Evolutionary conservation across 2,797 vertebrate species (phyloP).

Genomic region (Sebastes minor): DNA sequence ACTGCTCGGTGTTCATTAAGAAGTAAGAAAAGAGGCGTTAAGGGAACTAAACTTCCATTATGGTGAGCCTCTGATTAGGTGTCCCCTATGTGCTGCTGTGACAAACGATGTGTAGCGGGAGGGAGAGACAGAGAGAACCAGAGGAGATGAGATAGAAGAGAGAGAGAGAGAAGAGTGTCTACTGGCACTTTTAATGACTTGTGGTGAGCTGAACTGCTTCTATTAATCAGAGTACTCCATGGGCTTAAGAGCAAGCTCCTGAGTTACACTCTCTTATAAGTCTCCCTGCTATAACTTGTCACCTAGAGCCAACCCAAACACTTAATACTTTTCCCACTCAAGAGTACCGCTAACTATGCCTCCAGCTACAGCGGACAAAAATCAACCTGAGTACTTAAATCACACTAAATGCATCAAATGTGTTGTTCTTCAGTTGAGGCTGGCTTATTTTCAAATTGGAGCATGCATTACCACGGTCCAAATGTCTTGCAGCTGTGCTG

Average conservation of each 20-base stretch:
- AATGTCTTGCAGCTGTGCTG: not conserved
- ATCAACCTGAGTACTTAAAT: conserved; percentile 20
- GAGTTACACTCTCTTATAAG: conserved; percentile 70
- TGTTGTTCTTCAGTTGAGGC: not conserved
- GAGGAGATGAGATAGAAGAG: conserved; percentile 74
- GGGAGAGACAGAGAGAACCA: conserved; percentile 53
- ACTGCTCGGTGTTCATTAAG: conserved; percentile 71
- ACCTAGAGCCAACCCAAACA: conserved; percentile 57
- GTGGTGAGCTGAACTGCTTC: conserved; percentile 75
- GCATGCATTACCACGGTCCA: not conserved
- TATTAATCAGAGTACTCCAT: conserved; percentile 81
- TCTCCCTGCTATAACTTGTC: conserved; percentile 62
- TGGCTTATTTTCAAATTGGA: not conserved
- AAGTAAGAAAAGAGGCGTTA: conserved; percentile 66
- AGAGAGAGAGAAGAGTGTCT: conserved; percentile 62
- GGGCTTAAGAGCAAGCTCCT: conserved; percentile 75
- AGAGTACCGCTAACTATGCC: conserved; percentile 24
- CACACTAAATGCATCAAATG: conserved; percentile 14
- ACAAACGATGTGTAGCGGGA: conserved; percentile 74
- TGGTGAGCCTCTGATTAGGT: conserved; percentile 76
- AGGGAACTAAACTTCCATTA: conserved; percentile 74
- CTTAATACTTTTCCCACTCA: conserved; percentile 29
- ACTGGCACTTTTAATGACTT: conserved; percentile 84
- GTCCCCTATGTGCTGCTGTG: conserved; percentile 71
- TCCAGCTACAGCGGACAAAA: conserved; percentile 19